Evolutionary conservation across 2,797 vertebrate species (phyloP).

Genomic region (Columba guinea): DNA sequence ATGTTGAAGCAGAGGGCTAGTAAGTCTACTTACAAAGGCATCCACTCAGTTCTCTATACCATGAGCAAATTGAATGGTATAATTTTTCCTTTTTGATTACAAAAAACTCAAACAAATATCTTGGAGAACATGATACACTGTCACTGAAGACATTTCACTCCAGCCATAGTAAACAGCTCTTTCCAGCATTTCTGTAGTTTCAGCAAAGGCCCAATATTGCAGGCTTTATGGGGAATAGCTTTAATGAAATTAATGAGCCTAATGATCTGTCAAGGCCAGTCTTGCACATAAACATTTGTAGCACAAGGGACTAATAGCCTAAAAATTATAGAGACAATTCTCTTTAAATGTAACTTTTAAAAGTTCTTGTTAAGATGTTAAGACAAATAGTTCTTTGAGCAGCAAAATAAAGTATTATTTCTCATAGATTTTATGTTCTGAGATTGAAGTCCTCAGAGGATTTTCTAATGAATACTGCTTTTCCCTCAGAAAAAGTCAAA

Average conservation of each 20-base stretch:
- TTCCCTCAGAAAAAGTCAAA: background rate
- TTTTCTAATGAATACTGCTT: background rate
- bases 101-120: background rate
- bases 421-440: background rate
- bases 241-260: background rate
- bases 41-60: background rate
- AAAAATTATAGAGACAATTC: background rate
- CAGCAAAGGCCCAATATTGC: background rate
- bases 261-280: background rate
- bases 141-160: background rate
- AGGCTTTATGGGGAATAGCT: background rate
- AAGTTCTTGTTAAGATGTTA: conserved; percentile 2
- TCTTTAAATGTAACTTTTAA: background rate
- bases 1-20: background rate
- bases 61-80: fast-evolving
- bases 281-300: conserved; percentile 6
- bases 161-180: background rate
- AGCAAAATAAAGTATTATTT: conserved; percentile 17
- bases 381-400: background rate
- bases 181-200: background rate
- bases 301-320: conserved; percentile 15
- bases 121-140: background rate
- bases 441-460: background rate
- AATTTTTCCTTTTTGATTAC: background rate
- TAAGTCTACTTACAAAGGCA: background rate